Conservation (phyloP, 2,888 invertebrate genomes). For the Caenorhabditis virilis region DNA sequence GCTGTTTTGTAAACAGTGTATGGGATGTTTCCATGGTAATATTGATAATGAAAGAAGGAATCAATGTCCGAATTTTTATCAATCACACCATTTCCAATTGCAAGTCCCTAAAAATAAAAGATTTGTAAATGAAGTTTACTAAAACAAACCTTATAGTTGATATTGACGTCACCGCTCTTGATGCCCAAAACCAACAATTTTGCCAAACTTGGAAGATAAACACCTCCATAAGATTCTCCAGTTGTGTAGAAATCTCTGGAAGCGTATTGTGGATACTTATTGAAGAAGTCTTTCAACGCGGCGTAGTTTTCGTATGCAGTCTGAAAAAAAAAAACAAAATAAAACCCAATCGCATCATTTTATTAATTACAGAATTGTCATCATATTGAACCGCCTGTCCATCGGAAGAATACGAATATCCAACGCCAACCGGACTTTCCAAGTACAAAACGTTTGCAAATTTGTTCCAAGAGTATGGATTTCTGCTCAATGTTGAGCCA, state of each 20-base stretch:
- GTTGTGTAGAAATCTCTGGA: conserved; percentile 44
- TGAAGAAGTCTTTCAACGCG: conserved; percentile 70
- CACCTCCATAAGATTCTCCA: conserved; percentile 54
- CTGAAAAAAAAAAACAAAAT: conserved; percentile 15
- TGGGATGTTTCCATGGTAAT: conserved; percentile 47
- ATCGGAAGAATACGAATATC: conserved; percentile 72
- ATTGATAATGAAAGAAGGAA: conserved; percentile 51
- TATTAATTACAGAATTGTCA: conserved; percentile 43
- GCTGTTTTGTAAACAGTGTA: conserved; percentile 28
- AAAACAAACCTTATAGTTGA: conserved; percentile 37
- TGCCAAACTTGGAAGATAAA: conserved; percentile 45
- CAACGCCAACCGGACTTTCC: conserved; percentile 73
- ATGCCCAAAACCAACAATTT: conserved; percentile 36
- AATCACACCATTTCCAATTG: conserved; percentile 56
- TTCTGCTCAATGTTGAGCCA: conserved; percentile 45
- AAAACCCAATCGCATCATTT: neutral
- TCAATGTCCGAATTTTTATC: conserved; percentile 43
- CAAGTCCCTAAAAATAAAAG: conserved; percentile 51
- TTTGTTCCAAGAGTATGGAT: conserved; percentile 66
- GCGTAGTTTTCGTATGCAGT: conserved; percentile 69
- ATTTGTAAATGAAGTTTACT: neutral
- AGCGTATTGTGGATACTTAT: conserved; percentile 33
- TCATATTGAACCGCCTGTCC: conserved; percentile 68
- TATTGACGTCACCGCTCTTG: conserved; percentile 25
- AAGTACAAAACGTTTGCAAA: conserved; percentile 72